phyloP scores from a whole-genome alignment of 92 coral and sea anemone species.

The Phenganax marumi region DNA sequence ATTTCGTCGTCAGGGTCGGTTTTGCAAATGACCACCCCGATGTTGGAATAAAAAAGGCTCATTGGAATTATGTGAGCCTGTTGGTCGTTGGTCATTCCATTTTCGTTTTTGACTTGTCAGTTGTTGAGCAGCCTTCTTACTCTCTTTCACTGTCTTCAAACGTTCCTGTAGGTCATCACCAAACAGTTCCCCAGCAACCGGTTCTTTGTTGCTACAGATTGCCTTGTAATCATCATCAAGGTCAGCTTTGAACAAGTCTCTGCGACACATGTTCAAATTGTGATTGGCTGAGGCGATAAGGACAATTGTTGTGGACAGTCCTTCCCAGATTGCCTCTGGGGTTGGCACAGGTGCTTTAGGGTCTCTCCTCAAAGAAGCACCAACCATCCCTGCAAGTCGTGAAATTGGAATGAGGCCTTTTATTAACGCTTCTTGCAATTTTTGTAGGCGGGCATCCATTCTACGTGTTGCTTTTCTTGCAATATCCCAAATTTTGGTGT shows the following conservation, averaged over 20 bases:
- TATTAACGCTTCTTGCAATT: conserved; percentile 48
- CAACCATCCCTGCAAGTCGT: conserved; percentile 19
- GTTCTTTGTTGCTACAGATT: conserved; percentile 29
- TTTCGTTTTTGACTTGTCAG: conserved; percentile 43
- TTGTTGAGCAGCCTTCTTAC: conserved; percentile 49
- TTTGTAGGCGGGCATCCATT: conserved; percentile 54
- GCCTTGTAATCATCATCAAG: conserved; percentile 33
- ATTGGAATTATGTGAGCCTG: conserved; percentile 8
- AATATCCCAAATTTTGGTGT: conserved; percentile 61
- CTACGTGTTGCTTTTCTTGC: conserved; percentile 44
- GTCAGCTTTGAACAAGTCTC: conserved; percentile 47
- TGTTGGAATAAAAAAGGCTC: conserved; percentile 28
- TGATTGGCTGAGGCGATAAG: conserved; percentile 49
- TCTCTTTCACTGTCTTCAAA: conserved; percentile 43
- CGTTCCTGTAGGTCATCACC: conserved; percentile 27
- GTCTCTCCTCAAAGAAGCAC: neutral
- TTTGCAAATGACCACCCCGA: neutral
- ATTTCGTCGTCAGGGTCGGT: neutral
- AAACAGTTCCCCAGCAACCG: conserved; percentile 3
- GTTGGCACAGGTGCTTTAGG: conserved; percentile 13
- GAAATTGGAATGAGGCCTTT: conserved; percentile 44
- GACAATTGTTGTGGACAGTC: conserved; percentile 45
- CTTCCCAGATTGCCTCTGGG: conserved; percentile 46
- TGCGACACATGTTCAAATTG: conserved; percentile 50
- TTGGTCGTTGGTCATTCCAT: neutral